Base-by-base conservation (phyloP, 2,888 invertebrate species). In the Octonoba sinensis region DNA sequence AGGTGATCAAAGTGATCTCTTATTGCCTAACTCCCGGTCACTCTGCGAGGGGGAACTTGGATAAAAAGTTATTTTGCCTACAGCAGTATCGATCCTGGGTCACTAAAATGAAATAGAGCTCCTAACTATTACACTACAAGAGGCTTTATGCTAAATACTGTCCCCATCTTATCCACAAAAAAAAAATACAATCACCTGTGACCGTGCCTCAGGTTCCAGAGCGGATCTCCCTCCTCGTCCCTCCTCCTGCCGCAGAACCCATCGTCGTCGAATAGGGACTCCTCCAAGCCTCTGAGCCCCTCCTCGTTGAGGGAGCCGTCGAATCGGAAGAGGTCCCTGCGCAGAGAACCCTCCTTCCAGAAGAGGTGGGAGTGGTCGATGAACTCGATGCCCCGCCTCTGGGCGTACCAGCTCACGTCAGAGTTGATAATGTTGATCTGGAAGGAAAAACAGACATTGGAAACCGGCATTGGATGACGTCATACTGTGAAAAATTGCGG, bases 281-380 rank as follows among this genome's bases (percentile, higher is more conserved):
- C 82, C 47, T 84, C 84, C 0, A 84, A 54, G 44, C 64, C 65
- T n/a, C 77, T 44, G 20, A 77, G 27, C 3, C 81, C 84, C 15
- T 77, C 71, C 60, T 84, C 84, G n/a, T 84, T 84, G 36, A 84
- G 54, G 3, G 81, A 57, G 18, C 84, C 84, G 36, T 84, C 84
- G 16, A 77, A 84, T 36, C 66, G 69, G 46, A 77, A 84, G 2
- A 84, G 56, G 60, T 82, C 77, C 27, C 54, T 71, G 16, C 64
- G 62, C 27, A 84, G 16, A n/a, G 22, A 67, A 4, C 84, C 84
- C 54, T 84, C 74, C n/a, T 73, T 57, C 76, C 73, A 82, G 60
- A 84, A 84, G 27, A 73, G 47, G 15, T 73, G 77, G n/a, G 77
- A 77, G 47, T 84, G 82, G 20, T 84, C 84, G 4, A 84, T 82